phyloP scores from a whole-genome alignment of 1,140 invertebrate species.

The Heliothis virescens region DNA sequence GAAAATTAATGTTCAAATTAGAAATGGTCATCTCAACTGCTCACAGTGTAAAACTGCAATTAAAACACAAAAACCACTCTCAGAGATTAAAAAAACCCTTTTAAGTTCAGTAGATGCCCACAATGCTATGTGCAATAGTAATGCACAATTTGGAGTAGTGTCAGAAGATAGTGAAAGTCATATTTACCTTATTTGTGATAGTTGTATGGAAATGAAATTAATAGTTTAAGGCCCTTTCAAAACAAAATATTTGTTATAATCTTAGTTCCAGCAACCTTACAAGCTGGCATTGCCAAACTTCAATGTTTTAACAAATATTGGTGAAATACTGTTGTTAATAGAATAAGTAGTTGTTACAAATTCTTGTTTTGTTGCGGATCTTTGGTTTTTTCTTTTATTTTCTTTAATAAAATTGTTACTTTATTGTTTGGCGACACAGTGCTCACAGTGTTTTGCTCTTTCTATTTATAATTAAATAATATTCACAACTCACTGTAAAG shows the following conservation, averaged over 20 bases:
- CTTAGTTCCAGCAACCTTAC: too few species aligned
- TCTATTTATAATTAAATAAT: too few species aligned
- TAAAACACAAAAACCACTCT: slow-evolving; percentile 60
- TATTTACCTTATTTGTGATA: slow-evolving; percentile 75
- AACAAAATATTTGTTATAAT: background rate
- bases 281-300: too few species aligned
- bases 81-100: slow-evolving; percentile 67
- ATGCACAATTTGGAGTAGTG: slow-evolving; percentile 68
- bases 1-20: slow-evolving; percentile 68
- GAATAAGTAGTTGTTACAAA: background rate
- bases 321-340: too few species aligned
- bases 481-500: too few species aligned
- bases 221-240: slow-evolving; percentile 30
- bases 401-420: background rate
- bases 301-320: too few species aligned
- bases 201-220: slow-evolving; percentile 74
- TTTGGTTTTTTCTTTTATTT: background rate
- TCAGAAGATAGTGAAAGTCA: slow-evolving; percentile 67
- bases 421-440: background rate
- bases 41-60: slow-evolving; percentile 64
- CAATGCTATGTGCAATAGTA: slow-evolving; percentile 59
- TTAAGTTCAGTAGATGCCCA: slow-evolving; percentile 69
- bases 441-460: too few species aligned
- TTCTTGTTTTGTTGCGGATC: background rate
- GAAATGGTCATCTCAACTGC: slow-evolving; percentile 62